Base-by-base conservation (phyloP, 2,888 invertebrate genomes). In the Actias luna region DNA sequence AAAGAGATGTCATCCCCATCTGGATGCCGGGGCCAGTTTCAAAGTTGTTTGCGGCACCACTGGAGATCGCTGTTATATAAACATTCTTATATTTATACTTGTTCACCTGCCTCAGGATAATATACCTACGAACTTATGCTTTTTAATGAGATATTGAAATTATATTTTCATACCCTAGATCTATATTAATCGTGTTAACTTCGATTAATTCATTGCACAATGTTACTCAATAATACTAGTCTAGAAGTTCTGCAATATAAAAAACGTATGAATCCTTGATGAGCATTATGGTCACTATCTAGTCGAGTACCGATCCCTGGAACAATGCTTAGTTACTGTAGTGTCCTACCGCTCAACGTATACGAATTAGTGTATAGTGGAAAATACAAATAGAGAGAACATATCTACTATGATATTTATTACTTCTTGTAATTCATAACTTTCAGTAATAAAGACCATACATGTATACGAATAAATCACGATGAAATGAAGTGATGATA, bases 1-100 rank as follows among this genome's bases (percentile, higher is more conserved):
- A 92, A 92, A 92, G 92, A 87, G 89, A 92, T 88, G 92, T 91
- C 92, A 89, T 85, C 82, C 79, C 82, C 92, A 91, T 84, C 85
- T 85, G 86, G 82, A 80, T 76, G 77, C 79, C 77, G 75, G 78
- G 89, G 83, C 84, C 88, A 87, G 86, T 89, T 87, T 83, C 84
- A 84, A 91, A 89, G 84, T 89, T 87, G 85, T 88, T 89, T 83
- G 85, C 82, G 84, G 82, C 82, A 75, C 83, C 78, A 83, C 77
- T 81, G 84, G 84, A 85, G 82, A 82, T 78, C 82, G 81, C 70
- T 82, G 79, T 76, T 84, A 84, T 85, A 85, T 76, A 76, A 85
- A 85, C 83, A 84, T 80, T 79, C 80, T 80, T 81, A 86, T 84
- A 79, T 82, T 85, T 83, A 86, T 85, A 55, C 55, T 70, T 72